Evolutionary conservation across 2,888 invertebrate species (phyloP).

Genomic region (Uloborus plumipes): DNA sequence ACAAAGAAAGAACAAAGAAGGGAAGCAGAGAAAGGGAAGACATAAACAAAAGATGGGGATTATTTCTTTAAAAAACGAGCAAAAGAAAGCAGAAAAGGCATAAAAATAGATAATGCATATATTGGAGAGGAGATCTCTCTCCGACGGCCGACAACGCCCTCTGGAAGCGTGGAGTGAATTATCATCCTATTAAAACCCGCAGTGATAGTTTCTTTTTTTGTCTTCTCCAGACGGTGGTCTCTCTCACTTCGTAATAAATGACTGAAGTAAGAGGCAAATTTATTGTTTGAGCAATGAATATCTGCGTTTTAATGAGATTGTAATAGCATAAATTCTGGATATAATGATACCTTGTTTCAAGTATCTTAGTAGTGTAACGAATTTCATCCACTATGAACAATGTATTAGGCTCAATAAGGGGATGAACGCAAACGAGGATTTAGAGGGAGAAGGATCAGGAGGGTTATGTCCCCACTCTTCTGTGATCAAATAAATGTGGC

Average conservation of each 20-base stretch:
- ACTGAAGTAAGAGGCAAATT: neutral
- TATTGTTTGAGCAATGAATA: too few species aligned
- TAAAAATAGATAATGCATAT: conserved; percentile 1
- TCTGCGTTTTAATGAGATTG: too few species aligned
- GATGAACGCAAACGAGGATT: too few species aligned
- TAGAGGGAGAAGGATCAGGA: too few species aligned
- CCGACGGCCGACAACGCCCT: conserved; percentile 33
- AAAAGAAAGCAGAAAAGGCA: conserved; percentile 11
- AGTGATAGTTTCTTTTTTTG: neutral
- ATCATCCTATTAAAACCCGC: conserved; percentile 33
- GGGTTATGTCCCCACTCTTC: too few species aligned
- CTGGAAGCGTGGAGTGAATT: conserved; percentile 43
- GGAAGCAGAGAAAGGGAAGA: conserved; percentile 16
- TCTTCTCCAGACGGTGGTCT: neutral
- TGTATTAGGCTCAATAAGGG: too few species aligned
- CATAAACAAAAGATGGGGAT: conserved; percentile 11
- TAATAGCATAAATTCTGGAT: too few species aligned
- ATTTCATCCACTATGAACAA: too few species aligned
- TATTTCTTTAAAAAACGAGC: conserved; percentile 15
- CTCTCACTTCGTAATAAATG: neutral
- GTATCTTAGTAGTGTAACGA: too few species aligned
- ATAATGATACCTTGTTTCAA: too few species aligned
- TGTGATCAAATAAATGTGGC: too few species aligned
- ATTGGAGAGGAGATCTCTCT: too few species aligned
- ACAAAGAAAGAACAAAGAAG: conserved; percentile 12